Percentiles rank a stretch among this genome's conserved stretches.
Conservation (phyloP, 2,113 vertebrate genomes). For the Pachycephala philippinensis region DNA sequence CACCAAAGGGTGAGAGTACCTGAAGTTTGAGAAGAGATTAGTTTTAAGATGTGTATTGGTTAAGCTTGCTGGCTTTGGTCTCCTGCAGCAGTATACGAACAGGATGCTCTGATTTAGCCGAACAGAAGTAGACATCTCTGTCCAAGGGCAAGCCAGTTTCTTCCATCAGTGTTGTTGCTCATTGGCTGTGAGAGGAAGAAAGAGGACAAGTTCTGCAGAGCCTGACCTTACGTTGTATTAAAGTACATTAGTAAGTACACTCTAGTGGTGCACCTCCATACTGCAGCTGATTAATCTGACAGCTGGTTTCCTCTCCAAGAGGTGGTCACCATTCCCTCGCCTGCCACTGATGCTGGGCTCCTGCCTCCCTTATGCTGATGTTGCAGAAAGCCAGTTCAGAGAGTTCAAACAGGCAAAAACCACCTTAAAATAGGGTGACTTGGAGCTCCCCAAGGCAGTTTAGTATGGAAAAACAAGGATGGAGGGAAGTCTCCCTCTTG, state of each 20-base stretch:
- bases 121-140: neutral
- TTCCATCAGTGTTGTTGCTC: neutral
- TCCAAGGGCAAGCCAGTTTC: neutral
- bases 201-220: neutral
- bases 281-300: neutral
- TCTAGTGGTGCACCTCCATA: neutral
- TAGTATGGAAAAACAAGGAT: neutral
- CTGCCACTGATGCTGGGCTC: neutral
- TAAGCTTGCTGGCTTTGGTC: neutral
- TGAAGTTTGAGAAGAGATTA: neutral
- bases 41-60: neutral
- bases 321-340: neutral
- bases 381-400: neutral
- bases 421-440: neutral
- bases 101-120: neutral
- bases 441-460: neutral
- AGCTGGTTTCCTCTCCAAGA: neutral
- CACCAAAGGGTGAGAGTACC: neutral
- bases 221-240: neutral
- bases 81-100: neutral
- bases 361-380: neutral
- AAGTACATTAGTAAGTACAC: neutral
- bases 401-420: neutral
- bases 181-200: neutral
- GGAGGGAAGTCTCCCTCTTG: neutral